Evolutionary conservation across 2,888 invertebrate species (phyloP), one percentile per base, ranked within the genome.

Genomic region (Pteria penguin): DNA sequence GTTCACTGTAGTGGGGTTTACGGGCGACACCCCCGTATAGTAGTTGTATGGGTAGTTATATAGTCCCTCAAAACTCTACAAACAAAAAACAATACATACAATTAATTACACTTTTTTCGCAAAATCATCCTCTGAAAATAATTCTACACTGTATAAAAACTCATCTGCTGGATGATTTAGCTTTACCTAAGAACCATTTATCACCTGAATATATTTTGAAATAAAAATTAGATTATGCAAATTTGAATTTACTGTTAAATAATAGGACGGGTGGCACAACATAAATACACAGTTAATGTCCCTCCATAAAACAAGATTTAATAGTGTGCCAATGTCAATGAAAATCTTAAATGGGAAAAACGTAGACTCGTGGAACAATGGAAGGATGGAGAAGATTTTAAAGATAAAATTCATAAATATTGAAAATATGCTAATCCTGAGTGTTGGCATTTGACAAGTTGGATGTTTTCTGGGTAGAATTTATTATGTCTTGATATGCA

Each of bases 321-420:
- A 45, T 45, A 45, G 45, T 45, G 45, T 45, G 45, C 11, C 45
- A 8, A 18, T 18, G 45, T 45, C 45, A 45, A 45, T 45, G 45
- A 45, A 45, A 18, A 45, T 8, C 45, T 14, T 45, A 45, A 45
- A 45, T 45, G 45, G 45, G 45, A 18, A 45, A 45, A 14, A 45
- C 8, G 45, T 11, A 58, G 70, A 32, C 45, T 70, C 4, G 22
- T 26, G 11, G 45, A 24, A 11, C 58, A 24, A 52, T 70, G 61
- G 36, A 58, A 27, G 45, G 65, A 65, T 36, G 32, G 65, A 27
- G 36, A 52, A 55, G 68, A 68, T 68, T 27, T 57, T 31, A 24
- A 32, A 32, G 68, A 68, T 68, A 68, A 68, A 68, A 68, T 68
- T 68, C 68, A 68, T 57, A 57, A 24, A 68, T 52, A 68, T 68